Conservation (phyloP, 2,888 invertebrate genomes). For the Archips xylosteana region DNA sequence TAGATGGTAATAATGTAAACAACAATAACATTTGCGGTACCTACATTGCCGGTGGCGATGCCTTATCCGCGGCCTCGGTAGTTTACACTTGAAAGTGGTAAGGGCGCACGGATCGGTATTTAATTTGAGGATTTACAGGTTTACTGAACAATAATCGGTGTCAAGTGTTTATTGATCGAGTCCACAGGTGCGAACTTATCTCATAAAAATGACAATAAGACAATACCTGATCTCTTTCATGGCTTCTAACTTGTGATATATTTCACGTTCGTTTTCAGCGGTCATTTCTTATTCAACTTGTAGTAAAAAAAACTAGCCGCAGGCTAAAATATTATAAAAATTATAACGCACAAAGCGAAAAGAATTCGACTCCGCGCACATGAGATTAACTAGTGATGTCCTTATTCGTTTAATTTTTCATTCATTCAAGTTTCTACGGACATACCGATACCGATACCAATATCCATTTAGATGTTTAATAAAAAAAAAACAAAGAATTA, state of each 20-base stretch:
- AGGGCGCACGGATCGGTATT: constrained; percentile 21
- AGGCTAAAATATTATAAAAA: constrained; percentile 50
- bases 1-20: constrained; percentile 29
- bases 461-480: background rate
- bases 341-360: constrained; percentile 54
- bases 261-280: constrained; percentile 92
- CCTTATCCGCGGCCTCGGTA: background rate
- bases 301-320: constrained; percentile 42
- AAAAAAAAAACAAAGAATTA: background rate
- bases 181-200: constrained; percentile 77
- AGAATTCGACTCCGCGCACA: constrained; percentile 47
- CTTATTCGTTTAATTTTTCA: constrained; percentile 24
- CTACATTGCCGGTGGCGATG: background rate
- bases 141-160: constrained; percentile 48
- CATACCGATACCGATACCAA: constrained; percentile 4
- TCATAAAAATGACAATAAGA: constrained; percentile 48
- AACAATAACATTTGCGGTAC: constrained; percentile 29
- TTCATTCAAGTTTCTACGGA: too few species aligned
- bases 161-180: constrained; percentile 81
- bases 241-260: constrained; percentile 96
- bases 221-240: constrained; percentile 95
- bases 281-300: constrained; percentile 83
- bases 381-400: constrained; percentile 46
- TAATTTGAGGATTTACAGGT: constrained; percentile 35
- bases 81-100: background rate